These are phyloP conservation scores for Porites rus DNA, from an alignment of 92 coral and sea anemone species.

Conservation along the genomic window DNA sequence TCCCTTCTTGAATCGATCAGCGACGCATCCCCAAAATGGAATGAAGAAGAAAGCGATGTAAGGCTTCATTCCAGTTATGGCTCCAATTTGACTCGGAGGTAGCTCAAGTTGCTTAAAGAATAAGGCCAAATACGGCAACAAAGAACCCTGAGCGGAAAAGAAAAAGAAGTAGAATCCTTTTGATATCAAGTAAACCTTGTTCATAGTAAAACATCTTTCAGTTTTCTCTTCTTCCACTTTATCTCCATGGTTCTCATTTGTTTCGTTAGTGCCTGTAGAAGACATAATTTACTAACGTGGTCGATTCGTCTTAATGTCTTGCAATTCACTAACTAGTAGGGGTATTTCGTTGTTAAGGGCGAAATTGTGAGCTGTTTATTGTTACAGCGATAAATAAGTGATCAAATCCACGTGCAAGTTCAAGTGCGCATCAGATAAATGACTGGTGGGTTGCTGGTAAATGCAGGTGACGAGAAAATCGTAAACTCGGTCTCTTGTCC, in stretches of 20 bases:
- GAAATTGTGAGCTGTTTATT: background rate
- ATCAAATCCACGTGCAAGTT: constrained; percentile 34
- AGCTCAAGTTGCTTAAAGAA: constrained; percentile 87
- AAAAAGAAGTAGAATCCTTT: constrained; percentile 86
- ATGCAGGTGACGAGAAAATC: constrained; percentile 21
- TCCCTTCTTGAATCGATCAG: constrained; percentile 82
- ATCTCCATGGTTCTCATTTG: background rate
- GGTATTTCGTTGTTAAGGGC: background rate
- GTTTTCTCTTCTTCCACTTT: constrained; percentile 5
- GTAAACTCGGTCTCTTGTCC: background rate
- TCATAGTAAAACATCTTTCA: constrained; percentile 49
- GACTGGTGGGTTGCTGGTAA: constrained; percentile 43
- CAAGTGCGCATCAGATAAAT: constrained; percentile 26
- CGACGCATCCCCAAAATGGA: constrained; percentile 89
- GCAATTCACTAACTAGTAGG: background rate
- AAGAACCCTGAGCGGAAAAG: constrained; percentile 89
- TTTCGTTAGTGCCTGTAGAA: background rate
- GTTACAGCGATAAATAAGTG: constrained; percentile 7
- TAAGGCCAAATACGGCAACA: constrained; percentile 83
- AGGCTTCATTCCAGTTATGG: constrained; percentile 86
- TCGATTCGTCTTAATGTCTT: background rate
- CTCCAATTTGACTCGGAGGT: constrained; percentile 87
- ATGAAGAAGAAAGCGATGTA: constrained; percentile 91
- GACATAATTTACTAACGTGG: background rate
- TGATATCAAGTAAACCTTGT: constrained; percentile 79